Percentiles rank a stretch among this genome's conserved stretches.
Evolutionary conservation across 2,113 vertebrate genomes (phyloP).

Genomic region (Mesoclemmys tuberculata): DNA sequence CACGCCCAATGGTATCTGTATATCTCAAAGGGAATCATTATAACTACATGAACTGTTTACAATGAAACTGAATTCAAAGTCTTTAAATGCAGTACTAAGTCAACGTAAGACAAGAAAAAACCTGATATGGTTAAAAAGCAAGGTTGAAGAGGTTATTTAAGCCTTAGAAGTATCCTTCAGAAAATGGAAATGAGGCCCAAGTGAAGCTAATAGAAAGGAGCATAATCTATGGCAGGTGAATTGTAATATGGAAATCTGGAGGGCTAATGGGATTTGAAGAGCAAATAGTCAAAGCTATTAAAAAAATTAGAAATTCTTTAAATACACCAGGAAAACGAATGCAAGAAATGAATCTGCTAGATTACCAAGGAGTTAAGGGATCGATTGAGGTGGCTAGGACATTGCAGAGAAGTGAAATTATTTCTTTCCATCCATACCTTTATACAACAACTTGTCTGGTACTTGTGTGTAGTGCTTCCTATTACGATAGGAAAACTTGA

Average conservation of each 20-base stretch:
- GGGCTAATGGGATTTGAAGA: neutral
- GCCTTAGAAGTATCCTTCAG: neutral
- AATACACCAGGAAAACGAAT: neutral
- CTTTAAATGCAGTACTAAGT: neutral
- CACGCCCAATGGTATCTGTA: neutral
- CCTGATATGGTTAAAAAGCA: neutral
- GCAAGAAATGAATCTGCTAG: neutral
- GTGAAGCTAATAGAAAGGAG: neutral
- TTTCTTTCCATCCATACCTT: neutral
- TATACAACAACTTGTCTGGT: neutral
- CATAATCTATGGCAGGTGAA: neutral
- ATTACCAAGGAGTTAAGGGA: neutral
- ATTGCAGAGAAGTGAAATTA: neutral
- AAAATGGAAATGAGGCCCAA: neutral
- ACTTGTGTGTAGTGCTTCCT: neutral
- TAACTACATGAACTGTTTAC: neutral
- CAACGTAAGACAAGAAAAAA: neutral
- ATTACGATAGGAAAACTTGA: neutral
- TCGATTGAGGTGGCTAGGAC: neutral
- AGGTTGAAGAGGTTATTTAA: neutral
- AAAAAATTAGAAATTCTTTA: conserved; percentile 1
- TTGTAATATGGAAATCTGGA: neutral
- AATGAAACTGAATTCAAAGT: neutral
- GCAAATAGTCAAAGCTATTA: neutral
- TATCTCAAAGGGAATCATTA: neutral